Evolutionary conservation across 2,113 vertebrate species (phyloP).

Genomic region (Chlorodrepanis virens): DNA sequence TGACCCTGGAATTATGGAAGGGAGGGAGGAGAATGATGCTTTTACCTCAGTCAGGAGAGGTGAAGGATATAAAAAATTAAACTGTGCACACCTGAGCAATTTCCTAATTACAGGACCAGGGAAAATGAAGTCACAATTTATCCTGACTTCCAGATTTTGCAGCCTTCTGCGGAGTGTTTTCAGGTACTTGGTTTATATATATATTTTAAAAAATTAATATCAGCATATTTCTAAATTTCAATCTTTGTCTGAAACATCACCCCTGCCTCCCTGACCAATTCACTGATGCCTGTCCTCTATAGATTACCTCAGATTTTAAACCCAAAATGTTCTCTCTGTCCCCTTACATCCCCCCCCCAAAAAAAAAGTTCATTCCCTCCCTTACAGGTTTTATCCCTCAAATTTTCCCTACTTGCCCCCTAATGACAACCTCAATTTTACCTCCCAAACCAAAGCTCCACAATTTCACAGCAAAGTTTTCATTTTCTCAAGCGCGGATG

Average conservation of each 20-base stretch:
- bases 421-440: not conserved
- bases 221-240: not conserved
- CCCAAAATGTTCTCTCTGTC: not conserved
- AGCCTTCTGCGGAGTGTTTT: not conserved
- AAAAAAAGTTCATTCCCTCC: not conserved
- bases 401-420: too few relatives aligned
- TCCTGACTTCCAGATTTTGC: not conserved
- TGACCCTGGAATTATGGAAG: not conserved
- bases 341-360: rapidly evolving
- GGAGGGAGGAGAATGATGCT: not conserved
- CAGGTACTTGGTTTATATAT: not conserved
- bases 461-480: not conserved
- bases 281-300: not conserved
- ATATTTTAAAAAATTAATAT: not conserved
- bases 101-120: not conserved
- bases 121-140: not conserved
- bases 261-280: not conserved
- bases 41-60: not conserved
- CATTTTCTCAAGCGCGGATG: not conserved
- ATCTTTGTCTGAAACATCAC: rapidly evolving
- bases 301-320: not conserved
- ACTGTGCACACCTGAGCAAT: not conserved
- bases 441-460: not conserved
- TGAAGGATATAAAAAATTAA: not conserved
- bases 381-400: not conserved